Conservation (phyloP, 2,888 invertebrate genomes). For the Caenorhabditis sinica region DNA sequence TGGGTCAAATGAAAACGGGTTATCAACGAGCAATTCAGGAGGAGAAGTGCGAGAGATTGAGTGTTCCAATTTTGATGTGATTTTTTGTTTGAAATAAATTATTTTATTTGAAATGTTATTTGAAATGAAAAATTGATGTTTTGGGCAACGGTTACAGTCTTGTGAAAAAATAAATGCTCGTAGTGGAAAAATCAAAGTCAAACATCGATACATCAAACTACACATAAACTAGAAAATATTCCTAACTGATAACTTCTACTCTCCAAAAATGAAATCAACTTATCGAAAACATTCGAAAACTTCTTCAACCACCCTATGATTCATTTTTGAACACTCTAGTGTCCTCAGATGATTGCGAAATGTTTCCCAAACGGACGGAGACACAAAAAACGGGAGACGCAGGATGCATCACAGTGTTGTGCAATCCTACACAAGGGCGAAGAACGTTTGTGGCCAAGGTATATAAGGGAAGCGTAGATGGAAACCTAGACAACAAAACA, state of each 20-base stretch:
- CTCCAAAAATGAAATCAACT: slow-evolving; percentile 7
- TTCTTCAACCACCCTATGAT: background rate
- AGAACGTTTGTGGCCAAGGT: slow-evolving; percentile 9
- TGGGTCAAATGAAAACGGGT: slow-evolving; percentile 77
- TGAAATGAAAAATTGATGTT: slow-evolving; percentile 1
- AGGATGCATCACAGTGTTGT: slow-evolving; percentile 32
- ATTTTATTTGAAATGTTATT: no score
- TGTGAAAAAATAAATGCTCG: no score
- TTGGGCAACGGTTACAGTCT: background rate
- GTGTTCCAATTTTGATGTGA: slow-evolving; percentile 63
- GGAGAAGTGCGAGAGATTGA: slow-evolving; percentile 62
- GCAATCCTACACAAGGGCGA: slow-evolving; percentile 48
- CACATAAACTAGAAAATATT: no score
- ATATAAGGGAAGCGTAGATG: background rate
- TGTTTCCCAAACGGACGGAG: slow-evolving; percentile 19
- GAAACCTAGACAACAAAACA: slow-evolving; percentile 1
- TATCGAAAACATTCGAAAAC: background rate
- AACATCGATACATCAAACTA: no score
- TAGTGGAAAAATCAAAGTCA: no score
- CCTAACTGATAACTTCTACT: no score
- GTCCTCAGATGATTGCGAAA: slow-evolving; percentile 21
- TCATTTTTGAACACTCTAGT: slow-evolving; percentile 11
- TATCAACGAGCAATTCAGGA: slow-evolving; percentile 70
- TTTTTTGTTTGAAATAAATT: no score
- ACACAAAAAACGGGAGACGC: slow-evolving; percentile 15